Evolutionary conservation across 2,113 vertebrate genomes (phyloP), one percentile per base, ranked within the genome.

Genomic region (Balaenoptera acutorostrata): DNA sequence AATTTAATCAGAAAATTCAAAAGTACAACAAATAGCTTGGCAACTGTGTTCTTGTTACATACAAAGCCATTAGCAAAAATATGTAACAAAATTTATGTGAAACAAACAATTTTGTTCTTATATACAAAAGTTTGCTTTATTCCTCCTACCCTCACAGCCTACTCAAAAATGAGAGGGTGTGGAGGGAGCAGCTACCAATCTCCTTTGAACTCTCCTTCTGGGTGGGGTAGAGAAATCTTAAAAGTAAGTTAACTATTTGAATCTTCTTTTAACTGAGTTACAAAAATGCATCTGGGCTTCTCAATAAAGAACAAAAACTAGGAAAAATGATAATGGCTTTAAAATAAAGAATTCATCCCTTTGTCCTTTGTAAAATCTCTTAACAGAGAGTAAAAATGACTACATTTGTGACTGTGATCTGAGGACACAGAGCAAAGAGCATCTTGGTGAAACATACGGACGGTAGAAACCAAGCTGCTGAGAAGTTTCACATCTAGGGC

Each of bases 361-460:
- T 89, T 69, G 57, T 75, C 8, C 14, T 96, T 92, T 83, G 68
- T n/a, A 69, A 82, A 80, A 57, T 83, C 44, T 93, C 81, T 69
- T 92, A 85, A 44, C 44, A 44, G 63, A 66, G 52, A 84, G 23
- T 44, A 66, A 86, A 36, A 78, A 95, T 59, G 95, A 92, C 20
- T 97, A 98, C 81, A 89, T 97, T 93, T 89, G 96, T 82, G 97
- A 96, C 96, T 95, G 29, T 5, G 69, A 88, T 92, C 71, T 90
- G 85, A 97, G 97, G 86, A 92, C 88, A 93, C 84, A 98, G 96
- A 97, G 95, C 77, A 78, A 90, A 57, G 61, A 92, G 97, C 98
- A 95, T 96, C 97, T 98, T 93, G 93, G 96, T 90, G 98, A 97
- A 98, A 98, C 98, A 98, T 91, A 98, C 98, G 97, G 97, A 98